Evolutionary conservation across 2,888 invertebrate genomes (phyloP), one percentile per base, ranked within the genome.

Genomic region (Microctonus aethiopoides): DNA sequence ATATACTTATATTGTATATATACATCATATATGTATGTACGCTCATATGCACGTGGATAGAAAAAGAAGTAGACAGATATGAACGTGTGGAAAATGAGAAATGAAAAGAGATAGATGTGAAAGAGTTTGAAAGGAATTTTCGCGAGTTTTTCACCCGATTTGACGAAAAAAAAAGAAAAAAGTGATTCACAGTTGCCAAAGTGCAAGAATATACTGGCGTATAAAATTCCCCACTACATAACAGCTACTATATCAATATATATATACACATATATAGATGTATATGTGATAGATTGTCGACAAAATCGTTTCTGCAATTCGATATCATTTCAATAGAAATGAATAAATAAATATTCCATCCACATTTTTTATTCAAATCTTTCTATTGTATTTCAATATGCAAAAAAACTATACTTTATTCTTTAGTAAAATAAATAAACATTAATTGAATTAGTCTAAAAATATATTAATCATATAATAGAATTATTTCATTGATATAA

Each of bases 241-340:
- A 29, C 26, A 13, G 13, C n/a, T n/a, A 39, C 11, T 4, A n/a
- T 39, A 39, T n/a, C 39, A n/a, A n/a, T n/a, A n/a, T n/a, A n/a
- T 39, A 39, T 39, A 39, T 39, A n/a, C n/a, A 3, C 0, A 11
- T 36, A 36, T 36, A 36, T 36, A 36, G 10, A 13, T 36, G n/a
- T 39, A 39, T 13, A 39, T n/a, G 3, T n/a, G 29, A 11, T 60
- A 36, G 67, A 74, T 73, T 70, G 72, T 72, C 73, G 72, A 72
- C 74, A 73, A 73, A 62, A 67, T 70, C 62, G 74, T 75, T 72
- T 71, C 74, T 71, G 72, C 72, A 72, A 68, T 74, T 74, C 69
- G 71, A 70, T 72, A 70, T 62, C 68, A 69, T 62, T 68, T 59
- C 52, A 13, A 20, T 13, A 72, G 57, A 70, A 69, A 73, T 64